These are phyloP conservation scores for Torymus aiolomorphi DNA, from an alignment of 2,888 invertebrate genomes.

Conservation along the genomic window DNA sequence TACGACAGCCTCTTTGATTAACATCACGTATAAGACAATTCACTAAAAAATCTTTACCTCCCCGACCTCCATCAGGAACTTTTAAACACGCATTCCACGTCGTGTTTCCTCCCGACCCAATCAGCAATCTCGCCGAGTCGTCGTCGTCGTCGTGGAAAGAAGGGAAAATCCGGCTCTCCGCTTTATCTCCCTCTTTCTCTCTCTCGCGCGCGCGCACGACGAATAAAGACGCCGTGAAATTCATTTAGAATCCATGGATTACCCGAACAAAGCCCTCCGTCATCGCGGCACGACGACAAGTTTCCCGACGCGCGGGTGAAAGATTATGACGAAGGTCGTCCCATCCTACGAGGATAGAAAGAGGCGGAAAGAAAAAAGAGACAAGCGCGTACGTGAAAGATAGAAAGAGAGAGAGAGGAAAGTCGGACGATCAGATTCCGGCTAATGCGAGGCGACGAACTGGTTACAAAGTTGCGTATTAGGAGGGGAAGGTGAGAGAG, in stretches of 20 bases:
- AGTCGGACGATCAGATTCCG: constrained; percentile 54
- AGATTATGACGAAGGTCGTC: constrained; percentile 56
- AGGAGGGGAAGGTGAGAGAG: constrained; percentile 56
- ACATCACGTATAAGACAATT: no score
- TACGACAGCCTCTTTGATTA: no score
- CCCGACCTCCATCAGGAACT: background rate
- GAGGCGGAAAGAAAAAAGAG: constrained; percentile 12
- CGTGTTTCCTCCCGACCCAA: constrained; percentile 20
- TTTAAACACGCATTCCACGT: constrained; percentile 1
- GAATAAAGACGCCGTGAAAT: constrained; percentile 51
- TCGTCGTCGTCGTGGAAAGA: background rate
- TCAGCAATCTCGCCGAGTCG: constrained; percentile 18
- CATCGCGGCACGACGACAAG: constrained; percentile 42
- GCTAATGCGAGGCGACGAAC: constrained; percentile 60
- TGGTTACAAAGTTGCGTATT: constrained; percentile 72
- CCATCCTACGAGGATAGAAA: background rate
- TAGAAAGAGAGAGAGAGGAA: constrained; percentile 4
- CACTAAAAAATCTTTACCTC: no score
- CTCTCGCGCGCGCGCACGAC: background rate
- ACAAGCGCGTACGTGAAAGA: background rate
- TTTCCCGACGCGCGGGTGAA: constrained; percentile 53
- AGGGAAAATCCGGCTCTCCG: constrained; percentile 27
- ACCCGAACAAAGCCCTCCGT: constrained; percentile 50
- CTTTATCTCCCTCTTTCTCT: constrained; percentile 10
- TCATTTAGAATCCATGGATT: constrained; percentile 54